Conservation (phyloP, 2,888 invertebrate genomes). For the Barypeithes pellucidus region DNA sequence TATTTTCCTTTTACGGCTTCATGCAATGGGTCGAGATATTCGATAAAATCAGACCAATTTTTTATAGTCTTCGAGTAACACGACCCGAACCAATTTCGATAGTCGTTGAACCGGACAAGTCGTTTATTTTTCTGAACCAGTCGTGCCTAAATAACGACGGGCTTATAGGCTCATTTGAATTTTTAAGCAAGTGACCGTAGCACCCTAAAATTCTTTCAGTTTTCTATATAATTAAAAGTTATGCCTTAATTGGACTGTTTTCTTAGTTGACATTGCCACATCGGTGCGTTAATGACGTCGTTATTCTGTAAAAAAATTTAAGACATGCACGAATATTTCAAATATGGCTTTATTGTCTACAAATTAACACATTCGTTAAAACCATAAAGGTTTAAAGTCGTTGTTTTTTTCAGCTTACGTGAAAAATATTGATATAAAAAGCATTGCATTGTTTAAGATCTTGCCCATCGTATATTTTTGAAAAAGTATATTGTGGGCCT, state of each 20-base stretch:
- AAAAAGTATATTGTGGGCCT: no score
- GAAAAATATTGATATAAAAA: neutral
- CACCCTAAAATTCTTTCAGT: slow-evolving; percentile 1
- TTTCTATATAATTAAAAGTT: slow-evolving; percentile 4
- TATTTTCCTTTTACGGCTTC: slow-evolving; percentile 17
- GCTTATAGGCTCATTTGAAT: neutral
- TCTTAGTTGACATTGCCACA: neutral
- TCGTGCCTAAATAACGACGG: slow-evolving; percentile 12
- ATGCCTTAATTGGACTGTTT: slow-evolving; percentile 13
- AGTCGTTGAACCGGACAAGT: slow-evolving; percentile 40
- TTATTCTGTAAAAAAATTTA: neutral
- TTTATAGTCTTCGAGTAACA: slow-evolving; percentile 37
- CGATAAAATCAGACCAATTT: slow-evolving; percentile 37
- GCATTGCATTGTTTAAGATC: no score
- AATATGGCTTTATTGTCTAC: neutral
- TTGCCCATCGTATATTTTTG: no score
- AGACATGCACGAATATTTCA: neutral
- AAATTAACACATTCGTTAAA: neutral
- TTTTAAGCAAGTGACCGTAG: neutral
- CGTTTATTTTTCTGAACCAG: slow-evolving; percentile 13
- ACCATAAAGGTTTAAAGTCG: neutral
- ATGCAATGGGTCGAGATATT: slow-evolving; percentile 18
- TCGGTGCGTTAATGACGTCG: neutral
- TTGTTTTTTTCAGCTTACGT: neutral
- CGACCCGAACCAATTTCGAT: slow-evolving; percentile 33